These are phyloP conservation scores for Ctenoplectra terminalis DNA, from an alignment of 1,140 invertebrate species.

Conservation along the genomic window DNA sequence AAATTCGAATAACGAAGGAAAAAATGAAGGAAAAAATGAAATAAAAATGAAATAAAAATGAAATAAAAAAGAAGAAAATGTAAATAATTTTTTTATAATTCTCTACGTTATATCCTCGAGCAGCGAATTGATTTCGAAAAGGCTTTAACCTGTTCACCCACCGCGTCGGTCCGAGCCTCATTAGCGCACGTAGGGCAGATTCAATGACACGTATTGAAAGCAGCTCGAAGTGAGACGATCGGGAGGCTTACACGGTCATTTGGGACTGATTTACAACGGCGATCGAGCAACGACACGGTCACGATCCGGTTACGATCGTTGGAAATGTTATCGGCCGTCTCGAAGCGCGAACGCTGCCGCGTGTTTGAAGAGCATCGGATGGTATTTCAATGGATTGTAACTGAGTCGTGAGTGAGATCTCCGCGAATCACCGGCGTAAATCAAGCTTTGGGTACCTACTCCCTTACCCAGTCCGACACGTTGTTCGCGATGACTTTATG, in stretches of 20 bases:
- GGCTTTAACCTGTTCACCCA: conserved; percentile 12
- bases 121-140: neutral
- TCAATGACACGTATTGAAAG: conserved; percentile 2
- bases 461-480: neutral
- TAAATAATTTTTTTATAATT: neutral
- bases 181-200: neutral
- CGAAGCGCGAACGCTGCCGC: neutral
- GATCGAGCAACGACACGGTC: conserved; percentile 32
- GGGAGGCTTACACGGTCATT: conserved; percentile 18
- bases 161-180: neutral
- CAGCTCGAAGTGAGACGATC: neutral
- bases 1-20: no score
- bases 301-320: conserved; percentile 35
- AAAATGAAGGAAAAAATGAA: no score
- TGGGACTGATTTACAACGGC: conserved; percentile 24
- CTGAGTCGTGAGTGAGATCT: conserved; percentile 26
- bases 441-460: conserved; percentile 25
- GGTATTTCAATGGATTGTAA: conserved; percentile 32
- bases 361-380: conserved; percentile 28
- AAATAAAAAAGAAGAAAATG: neutral
- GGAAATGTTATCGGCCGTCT: conserved; percentile 19
- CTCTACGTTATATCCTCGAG: neutral
- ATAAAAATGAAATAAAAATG: no score
- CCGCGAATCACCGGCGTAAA: conserved; percentile 13
- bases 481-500: conserved; percentile 37